phyloP scores from a whole-genome alignment of 2,113 vertebrate species.

The Nothoprocta perdicaria region DNA sequence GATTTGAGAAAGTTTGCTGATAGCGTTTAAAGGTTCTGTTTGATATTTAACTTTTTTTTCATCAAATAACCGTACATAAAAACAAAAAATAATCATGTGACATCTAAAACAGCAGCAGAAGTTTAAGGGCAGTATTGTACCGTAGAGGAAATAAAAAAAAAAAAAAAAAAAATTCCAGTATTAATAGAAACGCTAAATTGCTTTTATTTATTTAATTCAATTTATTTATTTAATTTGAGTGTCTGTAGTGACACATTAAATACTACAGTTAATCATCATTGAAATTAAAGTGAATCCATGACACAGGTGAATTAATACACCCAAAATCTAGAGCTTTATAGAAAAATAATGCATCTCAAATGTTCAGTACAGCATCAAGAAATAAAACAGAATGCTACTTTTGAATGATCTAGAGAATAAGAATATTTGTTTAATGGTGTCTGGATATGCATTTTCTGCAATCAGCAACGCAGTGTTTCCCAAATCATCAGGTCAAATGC shows the following conservation, averaged over 20 bases:
- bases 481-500: neutral
- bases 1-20: neutral
- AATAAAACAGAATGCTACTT: neutral
- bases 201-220: neutral
- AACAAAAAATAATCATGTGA: no score
- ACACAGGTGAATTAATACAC: neutral
- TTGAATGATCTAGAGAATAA: neutral
- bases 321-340: neutral
- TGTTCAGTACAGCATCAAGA: neutral
- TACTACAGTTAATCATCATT: neutral
- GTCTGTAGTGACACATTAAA: neutral
- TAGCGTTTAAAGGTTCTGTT: neutral
- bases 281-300: neutral
- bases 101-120: neutral
- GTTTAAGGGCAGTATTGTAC: neutral
- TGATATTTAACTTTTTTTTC: neutral
- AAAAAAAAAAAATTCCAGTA: neutral
- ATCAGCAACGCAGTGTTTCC: neutral
- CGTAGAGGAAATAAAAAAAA: neutral
- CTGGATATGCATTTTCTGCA: neutral
- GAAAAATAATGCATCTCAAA: neutral
- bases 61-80: neutral
- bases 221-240: neutral
- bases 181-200: neutral
- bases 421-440: neutral